Base-by-base conservation (phyloP, 2,797 vertebrate genomes). In the Sternarchorhynchus goeldii region DNA sequence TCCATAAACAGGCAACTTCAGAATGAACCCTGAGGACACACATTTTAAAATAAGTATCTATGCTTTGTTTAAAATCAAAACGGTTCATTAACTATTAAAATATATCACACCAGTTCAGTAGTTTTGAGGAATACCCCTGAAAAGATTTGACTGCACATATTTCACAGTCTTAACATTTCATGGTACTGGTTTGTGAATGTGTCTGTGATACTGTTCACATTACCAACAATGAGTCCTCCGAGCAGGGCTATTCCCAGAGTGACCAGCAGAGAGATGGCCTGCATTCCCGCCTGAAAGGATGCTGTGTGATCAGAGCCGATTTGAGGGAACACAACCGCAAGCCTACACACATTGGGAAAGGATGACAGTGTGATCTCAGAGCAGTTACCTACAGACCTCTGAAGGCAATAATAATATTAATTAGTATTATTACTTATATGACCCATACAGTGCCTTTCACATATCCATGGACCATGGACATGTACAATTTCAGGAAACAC, bases 151-250 rank as follows among this genome's bases (percentile, higher is more conserved):
- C 57, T 45, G 10, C 16, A 14, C 16, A 59, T 76, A 21, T 45
- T 68, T 21, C 31, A 66, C 7, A 12, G 6, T 17, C 21, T 5
- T 29, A 50, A 50, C 14, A 1, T 56, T 70, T 17, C 16, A 6
- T 20, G 14, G 32, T 74, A 31, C 45, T 63, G 10, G 31, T 31
- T 62, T 73, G 12, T 50, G 25, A 32, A 63, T 63, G 21, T 53
- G 8, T 41, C 18, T 62, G 58, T 64, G n/a, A 65, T 41, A 29
- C 3, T 36, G 20, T 12, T 63, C 66, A 87, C 95, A 81, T 85
- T 25, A 96, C 96, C 97, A 7, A 92, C 93, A 74, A 98, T 0
- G 6, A 87, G 75, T 0, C 96, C 96, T 0, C 97, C 96, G 0
- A 94, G 1, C 0, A 87, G 14, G 5, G 96, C 95, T 0, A 96